Evolutionary conservation across 2,113 vertebrate genomes (phyloP).

Genomic region (Gulo gulo): DNA sequence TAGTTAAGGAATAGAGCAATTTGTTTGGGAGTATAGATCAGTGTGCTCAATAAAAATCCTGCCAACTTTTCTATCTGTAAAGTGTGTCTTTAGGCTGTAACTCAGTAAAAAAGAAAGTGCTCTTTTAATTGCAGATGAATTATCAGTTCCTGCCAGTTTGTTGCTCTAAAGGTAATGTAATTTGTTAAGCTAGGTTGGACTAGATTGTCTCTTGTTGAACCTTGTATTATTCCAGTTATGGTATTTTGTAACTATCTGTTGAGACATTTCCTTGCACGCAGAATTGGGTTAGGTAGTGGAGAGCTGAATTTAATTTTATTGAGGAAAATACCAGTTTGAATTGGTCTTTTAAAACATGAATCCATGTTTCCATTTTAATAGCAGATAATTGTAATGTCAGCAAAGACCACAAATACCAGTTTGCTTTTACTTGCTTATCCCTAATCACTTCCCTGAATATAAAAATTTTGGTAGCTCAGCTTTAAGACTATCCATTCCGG

Average conservation of each 20-base stretch:
- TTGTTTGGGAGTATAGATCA: neutral
- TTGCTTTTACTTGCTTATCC: slow-evolving; percentile 15
- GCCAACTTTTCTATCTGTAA: neutral
- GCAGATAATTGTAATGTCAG: neutral
- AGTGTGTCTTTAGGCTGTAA: neutral
- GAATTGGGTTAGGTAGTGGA: neutral
- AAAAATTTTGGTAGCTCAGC: neutral
- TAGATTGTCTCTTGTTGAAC: neutral
- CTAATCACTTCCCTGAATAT: neutral
- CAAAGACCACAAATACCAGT: neutral
- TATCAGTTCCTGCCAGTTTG: neutral
- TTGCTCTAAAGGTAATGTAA: neutral
- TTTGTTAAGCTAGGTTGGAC: neutral
- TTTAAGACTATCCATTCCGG: neutral
- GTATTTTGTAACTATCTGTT: neutral
- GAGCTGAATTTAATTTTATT: neutral
- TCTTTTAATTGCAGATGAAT: slow-evolving; percentile 17
- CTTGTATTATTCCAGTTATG: neutral
- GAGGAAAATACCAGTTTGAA: neutral
- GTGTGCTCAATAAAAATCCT: neutral
- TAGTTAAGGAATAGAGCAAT: neutral
- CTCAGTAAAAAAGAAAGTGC: neutral
- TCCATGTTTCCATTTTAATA: neutral
- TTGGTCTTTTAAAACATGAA: neutral
- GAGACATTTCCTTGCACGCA: neutral